phyloP scores from a whole-genome alignment of 35 echinoderm and acorn worm species.

The Holothuria glaberrima region DNA sequence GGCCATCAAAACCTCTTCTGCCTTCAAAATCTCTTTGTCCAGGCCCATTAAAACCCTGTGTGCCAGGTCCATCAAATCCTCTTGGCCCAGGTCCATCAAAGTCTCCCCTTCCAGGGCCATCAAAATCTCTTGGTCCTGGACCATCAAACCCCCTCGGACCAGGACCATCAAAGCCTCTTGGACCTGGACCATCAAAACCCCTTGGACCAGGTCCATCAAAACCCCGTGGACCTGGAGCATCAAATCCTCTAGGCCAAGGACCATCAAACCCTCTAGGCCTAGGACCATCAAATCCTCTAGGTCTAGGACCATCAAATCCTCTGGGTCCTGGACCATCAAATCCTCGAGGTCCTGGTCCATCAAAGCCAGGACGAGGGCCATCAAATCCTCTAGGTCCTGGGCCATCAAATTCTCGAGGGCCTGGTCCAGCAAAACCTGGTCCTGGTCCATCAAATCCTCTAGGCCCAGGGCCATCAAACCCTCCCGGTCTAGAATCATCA shows the following conservation, averaged over 20 bases:
- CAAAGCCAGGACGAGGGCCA: constrained; percentile 24
- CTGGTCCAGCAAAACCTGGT: not conserved
- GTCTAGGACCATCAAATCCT: not conserved
- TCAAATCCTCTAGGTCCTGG: not conserved
- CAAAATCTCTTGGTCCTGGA: constrained; percentile 31
- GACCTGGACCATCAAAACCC: constrained; percentile 29
- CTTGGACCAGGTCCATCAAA: constrained; percentile 10
- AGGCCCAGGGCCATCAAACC: constrained; percentile 17
- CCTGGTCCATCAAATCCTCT: constrained; percentile 15
- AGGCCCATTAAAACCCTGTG: constrained; percentile 29
- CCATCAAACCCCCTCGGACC: constrained; percentile 32
- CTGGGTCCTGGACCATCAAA: constrained; percentile 7
- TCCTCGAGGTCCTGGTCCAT: constrained; percentile 12
- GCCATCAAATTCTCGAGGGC: not conserved
- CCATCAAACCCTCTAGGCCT: constrained; percentile 34
- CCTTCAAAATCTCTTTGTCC: constrained; percentile 21
- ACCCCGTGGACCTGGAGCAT: constrained; percentile 15
- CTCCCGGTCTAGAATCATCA: constrained; percentile 14
- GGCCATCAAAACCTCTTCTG: constrained; percentile 17
- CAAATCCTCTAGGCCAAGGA: not conserved
- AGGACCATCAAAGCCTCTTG: constrained; percentile 25
- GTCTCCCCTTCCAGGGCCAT: constrained; percentile 1
- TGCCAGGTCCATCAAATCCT: not conserved
- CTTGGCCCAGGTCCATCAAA: constrained; percentile 35
- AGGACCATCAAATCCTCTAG: not conserved